These are phyloP conservation scores for Trypoxylon attenuatum DNA, from an alignment of 2,888 invertebrate genomes.

Conservation along the genomic window DNA sequence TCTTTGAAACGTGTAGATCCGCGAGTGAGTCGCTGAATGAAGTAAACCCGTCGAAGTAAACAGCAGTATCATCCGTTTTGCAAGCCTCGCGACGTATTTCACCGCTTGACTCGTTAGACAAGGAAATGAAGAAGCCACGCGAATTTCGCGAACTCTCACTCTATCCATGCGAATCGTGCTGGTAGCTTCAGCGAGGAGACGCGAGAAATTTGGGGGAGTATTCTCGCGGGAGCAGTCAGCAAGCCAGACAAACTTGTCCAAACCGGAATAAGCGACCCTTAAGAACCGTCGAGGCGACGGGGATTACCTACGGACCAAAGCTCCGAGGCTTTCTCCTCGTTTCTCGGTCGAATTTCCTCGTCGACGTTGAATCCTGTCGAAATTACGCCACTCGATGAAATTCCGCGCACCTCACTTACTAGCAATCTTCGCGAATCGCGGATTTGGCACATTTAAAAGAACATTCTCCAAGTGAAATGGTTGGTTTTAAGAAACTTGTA, in stretches of 20 bases:
- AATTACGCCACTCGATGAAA: slow-evolving; percentile 1
- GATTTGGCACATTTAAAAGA: too few species aligned
- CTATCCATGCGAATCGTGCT: slow-evolving; percentile 26
- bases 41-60: too few species aligned
- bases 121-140: slow-evolving; percentile 32
- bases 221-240: slow-evolving; percentile 34
- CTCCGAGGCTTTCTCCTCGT: slow-evolving; percentile 23
- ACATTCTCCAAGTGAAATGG: too few species aligned
- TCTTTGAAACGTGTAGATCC: too few species aligned
- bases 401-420: too few species aligned
- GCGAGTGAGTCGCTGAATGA: too few species aligned
- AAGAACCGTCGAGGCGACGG: slow-evolving; percentile 45
- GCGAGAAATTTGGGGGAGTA: background rate
- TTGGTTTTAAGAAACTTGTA: too few species aligned
- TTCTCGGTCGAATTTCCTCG: slow-evolving; percentile 26
- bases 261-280: slow-evolving; percentile 46
- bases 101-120: slow-evolving; percentile 9
- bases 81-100: background rate
- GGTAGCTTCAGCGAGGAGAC: slow-evolving; percentile 12
- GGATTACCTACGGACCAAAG: slow-evolving; percentile 24
- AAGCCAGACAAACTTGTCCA: slow-evolving; percentile 48
- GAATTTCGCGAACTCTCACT: too few species aligned
- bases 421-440: too few species aligned
- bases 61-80: background rate
- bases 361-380: slow-evolving; percentile 1